Percentiles rank a stretch among this genome's conserved stretches.
These are phyloP conservation scores for Coracias cyanogaster DNA, from an alignment of 2,797 vertebrate genomes.

Conservation along the genomic window DNA sequence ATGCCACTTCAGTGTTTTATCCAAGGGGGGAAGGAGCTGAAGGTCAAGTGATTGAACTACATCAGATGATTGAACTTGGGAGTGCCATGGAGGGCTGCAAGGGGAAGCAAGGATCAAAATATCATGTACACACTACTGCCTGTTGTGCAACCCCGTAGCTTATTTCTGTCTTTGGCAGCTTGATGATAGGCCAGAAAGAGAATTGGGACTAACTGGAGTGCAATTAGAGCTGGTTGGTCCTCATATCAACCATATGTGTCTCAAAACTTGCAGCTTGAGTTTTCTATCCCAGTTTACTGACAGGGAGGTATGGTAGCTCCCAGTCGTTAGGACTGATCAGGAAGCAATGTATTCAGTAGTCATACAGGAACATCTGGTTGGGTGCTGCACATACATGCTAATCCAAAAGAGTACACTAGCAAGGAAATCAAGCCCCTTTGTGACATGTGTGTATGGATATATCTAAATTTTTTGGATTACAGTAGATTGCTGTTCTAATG, in stretches of 20 bases:
- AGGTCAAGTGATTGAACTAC: background rate
- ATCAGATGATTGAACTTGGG: background rate
- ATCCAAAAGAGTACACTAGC: background rate
- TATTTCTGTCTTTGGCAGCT: background rate
- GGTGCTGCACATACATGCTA: background rate
- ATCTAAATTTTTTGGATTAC: background rate
- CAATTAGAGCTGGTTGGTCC: background rate
- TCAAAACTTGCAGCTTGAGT: background rate
- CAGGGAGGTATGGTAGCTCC: background rate
- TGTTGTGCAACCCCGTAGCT: background rate
- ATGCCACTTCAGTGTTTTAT: background rate
- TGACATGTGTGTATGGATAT: accelerated
- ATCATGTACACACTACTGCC: background rate
- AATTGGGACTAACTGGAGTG: background rate
- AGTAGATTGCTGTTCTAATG: background rate
- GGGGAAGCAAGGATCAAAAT: background rate
- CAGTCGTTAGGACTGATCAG: background rate
- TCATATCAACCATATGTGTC: background rate
- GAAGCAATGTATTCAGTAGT: background rate
- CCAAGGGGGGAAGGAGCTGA: background rate
- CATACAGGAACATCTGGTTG: background rate
- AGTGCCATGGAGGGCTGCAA: background rate
- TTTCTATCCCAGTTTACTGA: background rate
- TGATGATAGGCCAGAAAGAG: background rate
- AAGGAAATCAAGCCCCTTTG: background rate